These are phyloP conservation scores for Pyrgilauda ruficollis DNA, from an alignment of 2,113 vertebrate genomes.

Conservation along the genomic window DNA sequence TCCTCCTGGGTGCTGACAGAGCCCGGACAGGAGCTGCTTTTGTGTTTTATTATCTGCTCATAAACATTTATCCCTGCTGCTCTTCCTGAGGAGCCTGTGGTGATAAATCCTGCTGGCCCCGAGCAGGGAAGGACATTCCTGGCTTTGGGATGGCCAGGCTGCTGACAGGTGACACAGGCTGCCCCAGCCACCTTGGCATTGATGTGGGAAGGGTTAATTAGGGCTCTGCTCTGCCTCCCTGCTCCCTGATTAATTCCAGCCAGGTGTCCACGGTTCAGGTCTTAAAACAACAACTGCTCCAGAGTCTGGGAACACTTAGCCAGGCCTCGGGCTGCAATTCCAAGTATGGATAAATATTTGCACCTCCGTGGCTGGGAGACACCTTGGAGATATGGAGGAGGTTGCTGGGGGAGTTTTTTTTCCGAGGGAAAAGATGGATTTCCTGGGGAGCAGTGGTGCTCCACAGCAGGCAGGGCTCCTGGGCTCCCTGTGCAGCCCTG, in stretches of 20 bases:
- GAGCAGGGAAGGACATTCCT: not conserved
- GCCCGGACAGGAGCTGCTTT: not conserved
- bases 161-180: not conserved
- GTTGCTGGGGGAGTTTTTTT: not conserved
- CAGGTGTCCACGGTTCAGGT: conserved; percentile 41
- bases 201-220: conserved; percentile 25
- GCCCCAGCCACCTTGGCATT: not conserved
- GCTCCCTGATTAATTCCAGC: conserved; percentile 49
- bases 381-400: not conserved
- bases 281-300: conserved; percentile 22
- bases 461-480: not conserved
- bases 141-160: not conserved
- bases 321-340: conserved; percentile 23
- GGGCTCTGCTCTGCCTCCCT: not conserved
- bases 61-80: not conserved
- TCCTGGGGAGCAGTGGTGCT: not conserved
- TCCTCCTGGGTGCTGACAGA: not conserved
- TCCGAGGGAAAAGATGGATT: not conserved
- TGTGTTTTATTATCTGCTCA: not conserved
- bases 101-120: not conserved
- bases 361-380: conserved; percentile 30
- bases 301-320: conserved; percentile 2
- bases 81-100: not conserved
- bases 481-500: not conserved
- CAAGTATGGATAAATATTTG: conserved; percentile 70